Base-by-base conservation (phyloP, 2,888 invertebrate species). In the Meiosimyza platycephala region DNA sequence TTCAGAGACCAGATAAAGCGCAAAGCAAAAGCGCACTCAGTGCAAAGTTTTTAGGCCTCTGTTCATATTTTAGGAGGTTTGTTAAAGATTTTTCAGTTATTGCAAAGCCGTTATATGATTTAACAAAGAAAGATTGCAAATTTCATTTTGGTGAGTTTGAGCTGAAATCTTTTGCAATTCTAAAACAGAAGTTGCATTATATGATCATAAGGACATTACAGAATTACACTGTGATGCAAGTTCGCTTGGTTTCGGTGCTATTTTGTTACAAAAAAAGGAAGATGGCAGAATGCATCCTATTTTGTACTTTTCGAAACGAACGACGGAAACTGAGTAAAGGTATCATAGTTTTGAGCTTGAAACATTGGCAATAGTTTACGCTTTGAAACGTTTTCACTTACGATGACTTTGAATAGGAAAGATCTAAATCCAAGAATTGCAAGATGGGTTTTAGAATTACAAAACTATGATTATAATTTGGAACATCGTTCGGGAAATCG, bases 311-410 rank as follows among this genome's bases (percentile, higher is more conserved):
- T 22, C 22, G 22, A 22, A 22, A 22, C 22, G 22, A 22, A 22
- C 22, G 3, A 22, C 22, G 22, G 22, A 22, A 22, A 22, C 22
- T n/a, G n/a, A 22, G 22, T 22, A 1, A 0, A 80, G 76, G 28
- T 82, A 82, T 52, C 81, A 84, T 70, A 83, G 82, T 72, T 85
- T 80, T 76, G 76, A 52, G 57, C 63, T 55, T 22, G 22, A 22
- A 22, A 22, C 22, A 22, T 22, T 22, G 22, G 22, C 22, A 22
- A 22, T 22, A 22, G n/a, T 65, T 40, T 28, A 57, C n/a, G 71
- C 71, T 11, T 16, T 71, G 5, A 16, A 51, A 59, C 55, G 50
- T n/a, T 71, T 65, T 51, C 64, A 33, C 40, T 67, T 4, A 54
- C 64, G 6, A 5, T 54, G 12, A 71, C 71, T 13, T 18, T 71